phyloP scores from a whole-genome alignment of 2,888 invertebrate genomes.

The Periphyllus acericola region DNA sequence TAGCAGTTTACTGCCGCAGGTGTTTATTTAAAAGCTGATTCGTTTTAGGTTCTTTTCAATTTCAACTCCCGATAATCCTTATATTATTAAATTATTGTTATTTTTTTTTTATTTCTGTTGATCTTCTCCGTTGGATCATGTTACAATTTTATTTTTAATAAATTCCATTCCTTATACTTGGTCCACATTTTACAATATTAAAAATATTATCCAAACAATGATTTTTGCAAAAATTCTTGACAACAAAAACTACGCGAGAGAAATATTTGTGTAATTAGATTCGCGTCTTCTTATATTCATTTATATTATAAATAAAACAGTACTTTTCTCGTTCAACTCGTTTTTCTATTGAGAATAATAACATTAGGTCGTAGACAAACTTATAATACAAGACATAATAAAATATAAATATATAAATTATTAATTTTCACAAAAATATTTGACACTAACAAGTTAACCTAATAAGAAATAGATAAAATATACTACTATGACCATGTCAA shows the following conservation, averaged over 20 bases:
- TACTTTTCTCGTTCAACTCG: too few relatives aligned
- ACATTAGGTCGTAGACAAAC: too few relatives aligned
- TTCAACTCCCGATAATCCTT: not conserved
- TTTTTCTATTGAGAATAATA: too few relatives aligned
- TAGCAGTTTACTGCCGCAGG: not conserved
- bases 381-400: too few relatives aligned
- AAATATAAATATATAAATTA: too few relatives aligned
- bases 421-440: too few relatives aligned
- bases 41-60: not conserved
- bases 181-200: conserved; percentile 9
- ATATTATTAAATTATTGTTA: not conserved
- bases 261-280: not conserved
- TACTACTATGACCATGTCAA: too few relatives aligned
- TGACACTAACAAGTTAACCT: too few relatives aligned
- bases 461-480: too few relatives aligned
- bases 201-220: conserved; percentile 16
- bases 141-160: conserved; percentile 5
- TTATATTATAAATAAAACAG: too few relatives aligned
- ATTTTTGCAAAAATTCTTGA: not conserved
- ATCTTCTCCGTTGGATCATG: not conserved
- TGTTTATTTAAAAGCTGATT: not conserved
- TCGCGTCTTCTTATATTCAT: too few relatives aligned
- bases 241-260: not conserved
- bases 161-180: not conserved
- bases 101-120: not conserved